Percentiles rank a stretch among this genome's conserved stretches.
These are phyloP conservation scores for Sebastes schlegelii DNA, from an alignment of 2,113 vertebrate species.

Conservation along the genomic window DNA sequence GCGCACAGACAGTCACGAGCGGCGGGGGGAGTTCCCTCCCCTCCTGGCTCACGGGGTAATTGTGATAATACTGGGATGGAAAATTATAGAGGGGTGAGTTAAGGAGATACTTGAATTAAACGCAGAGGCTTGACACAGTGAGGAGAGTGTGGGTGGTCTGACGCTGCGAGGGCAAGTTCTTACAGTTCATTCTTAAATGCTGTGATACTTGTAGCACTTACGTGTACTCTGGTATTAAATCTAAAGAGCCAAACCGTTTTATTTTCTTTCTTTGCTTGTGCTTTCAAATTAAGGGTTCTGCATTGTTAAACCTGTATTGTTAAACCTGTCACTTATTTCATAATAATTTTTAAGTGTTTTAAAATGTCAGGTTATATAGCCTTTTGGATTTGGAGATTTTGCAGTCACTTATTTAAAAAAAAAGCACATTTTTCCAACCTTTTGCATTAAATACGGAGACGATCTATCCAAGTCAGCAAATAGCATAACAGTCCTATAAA, in stretches of 20 bases:
- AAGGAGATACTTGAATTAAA: conserved; percentile 78
- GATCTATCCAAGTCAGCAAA: conserved; percentile 66
- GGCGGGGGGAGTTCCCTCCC: conserved; percentile 69
- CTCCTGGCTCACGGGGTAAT: conserved; percentile 75
- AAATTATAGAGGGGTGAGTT: conserved; percentile 81
- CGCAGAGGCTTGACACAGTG: conserved; percentile 66
- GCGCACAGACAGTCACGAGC: conserved; percentile 71
- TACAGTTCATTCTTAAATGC: conserved; percentile 68
- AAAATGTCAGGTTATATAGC: conserved; percentile 14
- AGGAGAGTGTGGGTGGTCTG: conserved; percentile 79
- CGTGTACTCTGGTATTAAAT: conserved; percentile 56
- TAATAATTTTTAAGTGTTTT: conserved; percentile 6
- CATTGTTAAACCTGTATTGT: conserved; percentile 26
- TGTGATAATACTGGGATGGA: conserved; percentile 80
- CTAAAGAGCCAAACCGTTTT: conserved; percentile 44
- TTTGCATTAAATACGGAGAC: conserved; percentile 42
- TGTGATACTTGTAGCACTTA: conserved; percentile 59
- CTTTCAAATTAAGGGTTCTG: conserved; percentile 38
- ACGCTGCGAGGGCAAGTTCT: conserved; percentile 66
- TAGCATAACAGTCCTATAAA: conserved; percentile 52
- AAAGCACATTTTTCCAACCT: conserved; percentile 5
- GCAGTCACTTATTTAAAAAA: conserved; percentile 10
- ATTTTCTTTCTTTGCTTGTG: background rate
- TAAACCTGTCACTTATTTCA: conserved; percentile 42
- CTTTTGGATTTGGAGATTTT: conserved; percentile 23